Evolutionary conservation across 2,797 vertebrate species (phyloP).

Genomic region (Bufotes viridis): DNA sequence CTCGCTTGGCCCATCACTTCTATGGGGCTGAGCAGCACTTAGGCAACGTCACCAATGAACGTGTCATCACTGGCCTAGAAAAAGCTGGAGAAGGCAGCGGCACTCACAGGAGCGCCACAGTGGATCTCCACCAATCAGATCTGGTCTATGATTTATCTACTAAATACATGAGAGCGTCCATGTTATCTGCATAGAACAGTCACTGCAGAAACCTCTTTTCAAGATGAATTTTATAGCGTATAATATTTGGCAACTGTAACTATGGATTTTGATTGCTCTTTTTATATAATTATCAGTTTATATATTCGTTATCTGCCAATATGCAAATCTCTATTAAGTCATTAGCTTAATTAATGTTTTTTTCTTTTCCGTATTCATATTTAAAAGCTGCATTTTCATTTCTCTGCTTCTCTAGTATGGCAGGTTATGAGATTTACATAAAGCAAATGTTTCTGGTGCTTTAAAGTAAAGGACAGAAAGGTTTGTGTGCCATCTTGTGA

Average conservation of each 20-base stretch:
- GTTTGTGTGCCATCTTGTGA: neutral
- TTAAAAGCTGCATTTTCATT: neutral
- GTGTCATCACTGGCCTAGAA: too few relatives aligned
- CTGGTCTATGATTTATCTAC: neutral
- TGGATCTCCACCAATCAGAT: too few relatives aligned
- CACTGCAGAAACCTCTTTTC: neutral
- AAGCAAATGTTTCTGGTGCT: neutral
- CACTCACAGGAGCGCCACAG: too few relatives aligned
- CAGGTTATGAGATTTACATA: neutral
- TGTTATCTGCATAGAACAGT: neutral
- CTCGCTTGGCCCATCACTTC: too few relatives aligned
- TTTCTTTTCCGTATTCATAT: neutral
- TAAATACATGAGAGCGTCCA: neutral
- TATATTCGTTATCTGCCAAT: constrained; percentile 23
- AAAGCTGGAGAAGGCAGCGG: too few relatives aligned
- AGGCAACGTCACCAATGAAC: too few relatives aligned
- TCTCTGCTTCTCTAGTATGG: neutral
- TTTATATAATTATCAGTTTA: constrained; percentile 13
- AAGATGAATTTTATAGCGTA: neutral
- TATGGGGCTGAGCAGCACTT: too few relatives aligned
- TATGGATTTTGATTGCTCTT: neutral
- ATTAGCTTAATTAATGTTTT: constrained; percentile 21
- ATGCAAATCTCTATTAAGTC: constrained; percentile 1
- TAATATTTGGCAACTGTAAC: neutral
- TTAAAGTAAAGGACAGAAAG: neutral